Base-by-base conservation (phyloP, 2,888 invertebrate species). In the Ormyrus nitidulus region DNA sequence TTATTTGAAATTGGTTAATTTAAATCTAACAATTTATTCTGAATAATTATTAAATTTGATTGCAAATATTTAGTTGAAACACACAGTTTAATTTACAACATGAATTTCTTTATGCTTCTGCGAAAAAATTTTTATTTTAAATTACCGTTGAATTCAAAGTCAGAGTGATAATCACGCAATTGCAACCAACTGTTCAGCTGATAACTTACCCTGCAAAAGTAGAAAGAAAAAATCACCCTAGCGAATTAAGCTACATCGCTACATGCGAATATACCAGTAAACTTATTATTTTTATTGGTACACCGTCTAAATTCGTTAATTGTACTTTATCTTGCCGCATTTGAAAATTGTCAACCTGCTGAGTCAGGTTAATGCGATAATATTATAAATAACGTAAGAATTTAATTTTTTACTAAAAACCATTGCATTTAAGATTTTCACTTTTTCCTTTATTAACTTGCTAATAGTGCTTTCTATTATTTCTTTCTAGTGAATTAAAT, bases 311-410 rank as follows among this genome's bases (percentile, higher is more conserved):
- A 44, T 9, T 64, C 34, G 34, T 34, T 34, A 34, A 34, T 34
- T 34, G 34, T 34, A 34, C 34, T 34, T 79, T 48, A 19, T 48
- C n/a, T 69, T 68, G 46, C 19, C 19, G 19, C 10, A 34, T 75
- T 79, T 75, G 7, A 65, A 75, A 34, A 75, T 79, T 75, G 61
- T 46, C 54, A 75, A 71, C 34, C 53, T 74, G 70, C 75, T 75
- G 75, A 79, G 75, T 75, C 74, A 79, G 46, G 72, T 72, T 10
- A 61, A 62, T 62, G 6, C 4, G 48, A 59, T 48, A 53, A 51
- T 44, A 66, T 49, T 11, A 54, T 53, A 48, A 66, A 13, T 6
- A 64, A 9, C 13, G 5, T 48, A 11, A 49, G 11, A 53, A 19
- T 6, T 11, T 49, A 46, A 7, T 68, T 70, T 51, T 8, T 11